Base-by-base conservation (phyloP, 1,140 invertebrate species). In the Arctopsyche grandis region DNA sequence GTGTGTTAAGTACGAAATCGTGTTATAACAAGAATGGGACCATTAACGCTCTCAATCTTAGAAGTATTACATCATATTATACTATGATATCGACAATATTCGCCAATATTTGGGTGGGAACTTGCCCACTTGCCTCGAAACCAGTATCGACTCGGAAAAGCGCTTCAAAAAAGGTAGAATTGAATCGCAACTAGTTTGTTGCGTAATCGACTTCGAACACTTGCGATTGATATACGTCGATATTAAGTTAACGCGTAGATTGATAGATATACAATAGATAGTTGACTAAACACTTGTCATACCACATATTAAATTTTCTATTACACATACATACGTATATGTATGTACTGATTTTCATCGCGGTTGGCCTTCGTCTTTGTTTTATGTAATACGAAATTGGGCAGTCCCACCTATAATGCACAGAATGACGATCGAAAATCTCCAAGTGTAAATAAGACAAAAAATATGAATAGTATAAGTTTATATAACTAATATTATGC, bases 201-300 rank as follows among this genome's bases (percentile, higher is more conserved):
- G 7, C 29, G 29, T 38, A 38, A 38, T 38, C 7, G 29, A 1
- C 29, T 38, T 38, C 7, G 29, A 38, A 38, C 7, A 38, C 7
- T 26, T 26, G 12, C 26, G 63, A 66, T 66, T 26, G 21, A 66
- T 29, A 26, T 22, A 14, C 12, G 63, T 14, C 63, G 26, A 66
- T 66, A 22, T 29, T 66, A 29, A 26, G 24, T 66, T 63, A 66
- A 24, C 24, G 63, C 63, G 63, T 22, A 66, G 63, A 66, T 66
- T 66, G 63, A 66, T 29, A 66, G 63, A 24, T 66, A 66, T 26
- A 66, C 24, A 66, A 66, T 66, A 66, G 63, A 66, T 66, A 66
- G 21, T 66, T 66, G 21, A 24, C 12, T 26, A 66, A 66, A 66
- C 63, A 66, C 63, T 66, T 66, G 63, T 66, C 63, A 66, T 10